Evolutionary conservation across 2,113 vertebrate genomes (phyloP).

Genomic region (Axis porcinus): DNA sequence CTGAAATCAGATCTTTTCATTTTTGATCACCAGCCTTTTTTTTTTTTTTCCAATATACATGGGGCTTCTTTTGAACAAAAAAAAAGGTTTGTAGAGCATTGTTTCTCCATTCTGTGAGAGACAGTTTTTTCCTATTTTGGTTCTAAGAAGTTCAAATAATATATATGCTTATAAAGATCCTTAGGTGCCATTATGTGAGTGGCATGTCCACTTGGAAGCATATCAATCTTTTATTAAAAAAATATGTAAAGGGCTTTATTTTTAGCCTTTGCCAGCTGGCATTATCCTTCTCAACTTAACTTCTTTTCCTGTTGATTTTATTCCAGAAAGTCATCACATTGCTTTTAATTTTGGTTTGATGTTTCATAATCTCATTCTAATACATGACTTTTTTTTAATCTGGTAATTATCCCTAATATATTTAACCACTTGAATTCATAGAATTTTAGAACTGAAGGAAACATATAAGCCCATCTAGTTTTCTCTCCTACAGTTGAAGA

Average conservation of each 20-base stretch:
- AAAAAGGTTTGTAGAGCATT: not conserved
- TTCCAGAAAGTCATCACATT: slow-evolving; percentile 14
- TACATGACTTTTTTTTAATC: not conserved
- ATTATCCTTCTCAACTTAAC: not conserved
- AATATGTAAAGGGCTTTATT: not conserved
- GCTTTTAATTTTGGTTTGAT: slow-evolving; percentile 24
- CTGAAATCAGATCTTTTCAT: not conserved
- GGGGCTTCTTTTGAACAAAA: not conserved
- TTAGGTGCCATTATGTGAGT: not conserved
- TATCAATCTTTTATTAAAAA: not conserved
- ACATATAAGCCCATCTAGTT: not conserved
- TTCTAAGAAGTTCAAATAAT: not conserved
- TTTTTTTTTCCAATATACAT: not conserved
- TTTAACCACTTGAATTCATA: not conserved
- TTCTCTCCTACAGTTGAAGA: not conserved
- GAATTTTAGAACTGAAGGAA: not conserved
- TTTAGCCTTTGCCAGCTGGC: not conserved
- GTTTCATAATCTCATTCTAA: not conserved
- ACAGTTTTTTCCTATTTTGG: not conserved
- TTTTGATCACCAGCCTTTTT: not conserved
- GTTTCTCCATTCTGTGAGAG: not conserved
- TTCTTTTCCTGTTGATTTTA: slow-evolving; percentile 29
- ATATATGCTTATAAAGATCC: not conserved
- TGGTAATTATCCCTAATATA: not conserved
- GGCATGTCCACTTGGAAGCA: not conserved